Evolutionary conservation across 2,797 vertebrate species (phyloP), one percentile per base, ranked within the genome.

Genomic region (Crocodylus rhombifer): DNA sequence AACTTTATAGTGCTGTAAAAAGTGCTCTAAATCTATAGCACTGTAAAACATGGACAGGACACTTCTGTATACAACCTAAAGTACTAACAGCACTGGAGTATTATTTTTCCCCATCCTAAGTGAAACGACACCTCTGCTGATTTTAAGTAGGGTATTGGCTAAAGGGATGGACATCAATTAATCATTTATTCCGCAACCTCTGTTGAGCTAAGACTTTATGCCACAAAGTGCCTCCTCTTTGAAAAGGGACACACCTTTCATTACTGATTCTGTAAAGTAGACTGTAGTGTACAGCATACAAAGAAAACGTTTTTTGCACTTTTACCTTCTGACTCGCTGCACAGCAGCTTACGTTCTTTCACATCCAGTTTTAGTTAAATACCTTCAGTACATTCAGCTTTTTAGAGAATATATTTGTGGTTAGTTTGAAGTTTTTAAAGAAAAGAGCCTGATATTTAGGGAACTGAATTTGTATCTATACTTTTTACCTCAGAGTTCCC

Each of bases 221-320:
- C 23, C 69, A 51, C 69, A 73, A 51, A 36, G 42, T 51, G 42
- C 42, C 42, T 51, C 42, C 42, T 51, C 42, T 71, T 83, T 74
- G 67, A 58, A 82, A 14, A 62, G n/a, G 88, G 77, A 90, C 91
- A 79, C 62, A 13, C 28, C 10, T 10, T 71, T 82, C 5, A 51
- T 6, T 89, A 30, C n/a, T 74, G 20, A 10, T 28, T 1, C 7
- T 69, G 9, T 74, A 12, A 60, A 4, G 1, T 61, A 57, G 12
- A 23, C 26, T 1, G 0, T 36, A 17, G 0, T 56, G 14, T 63
- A 51, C 15, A 14, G 1, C 12, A 17, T 61, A 80, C 62, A 86
- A 51, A 71, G 26, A 65, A 77, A 25, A 58, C 3, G 10, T 83
- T 26, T 33, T 82, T 83, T 51, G 1, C 36, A 77, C 21, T 86